Base-by-base conservation (phyloP, 2,797 vertebrate genomes). In the Mionectes olivaceus region DNA sequence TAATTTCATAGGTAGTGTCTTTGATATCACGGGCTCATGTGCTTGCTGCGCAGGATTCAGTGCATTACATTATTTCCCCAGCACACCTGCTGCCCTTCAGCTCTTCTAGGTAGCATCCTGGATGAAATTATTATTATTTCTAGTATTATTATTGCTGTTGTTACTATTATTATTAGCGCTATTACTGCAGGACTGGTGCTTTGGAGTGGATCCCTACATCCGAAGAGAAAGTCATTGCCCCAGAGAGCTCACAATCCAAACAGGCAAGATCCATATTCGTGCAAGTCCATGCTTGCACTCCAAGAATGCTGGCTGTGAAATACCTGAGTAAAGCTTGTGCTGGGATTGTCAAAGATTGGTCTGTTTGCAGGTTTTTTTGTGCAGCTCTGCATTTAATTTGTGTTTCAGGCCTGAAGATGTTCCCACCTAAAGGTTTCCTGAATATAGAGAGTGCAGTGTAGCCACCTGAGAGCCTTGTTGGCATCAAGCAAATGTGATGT, bases 1-100 rank as follows among this genome's bases (percentile, higher is more conserved):
- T 97, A 93, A 96, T 95, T 96, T 96, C 70, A 28, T 92, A 94
- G 91, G 94, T 88, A 93, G 69, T 93, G 94, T 95, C 95, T 96
- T 96, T 96, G 94, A 96, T 97, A 95, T 94, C 82, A 39, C 84
- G 76, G 17, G 5, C 75, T 93, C 94, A 63, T 92, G 82, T 32
- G 84, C 73, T 86, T 92, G 0, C 73, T 65, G 61, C 14, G 49
- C 55, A 46, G 74, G 76, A 93, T 79, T 92, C 43, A 44, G 59
- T 73, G 70, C 10, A 16, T 91, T 94, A 24, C 52, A 15, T 90
- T 92, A 79, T 90, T 96, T 96, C 79, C 73, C 43, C 73, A 73
- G 61, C 89, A 61, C 91, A 92, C 92, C 92, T 96, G 91, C 87
- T 96, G 94, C 91, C 91, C 94, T 94, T 96, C 94, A 97, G 89